Evolutionary conservation across 1,140 invertebrate genomes (phyloP).

Genomic region (Arion vulgaris): DNA sequence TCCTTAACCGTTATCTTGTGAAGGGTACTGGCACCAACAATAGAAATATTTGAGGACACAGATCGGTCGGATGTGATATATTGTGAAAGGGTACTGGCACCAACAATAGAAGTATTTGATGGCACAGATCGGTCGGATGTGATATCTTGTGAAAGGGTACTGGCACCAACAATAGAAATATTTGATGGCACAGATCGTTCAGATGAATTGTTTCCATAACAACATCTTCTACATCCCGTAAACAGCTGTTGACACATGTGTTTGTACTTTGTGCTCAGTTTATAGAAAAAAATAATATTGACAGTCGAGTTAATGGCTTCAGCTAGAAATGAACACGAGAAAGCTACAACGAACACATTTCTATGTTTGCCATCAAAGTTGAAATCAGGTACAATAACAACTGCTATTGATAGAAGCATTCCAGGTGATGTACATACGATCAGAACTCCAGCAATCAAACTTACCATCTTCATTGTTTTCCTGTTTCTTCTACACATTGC

Average conservation of each 20-base stretch:
- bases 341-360: not conserved
- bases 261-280: slow-evolving; percentile 7
- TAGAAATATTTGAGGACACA: too few relatives aligned
- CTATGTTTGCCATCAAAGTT: not conserved
- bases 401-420: not conserved
- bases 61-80: too few relatives aligned
- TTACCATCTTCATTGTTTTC: not conserved
- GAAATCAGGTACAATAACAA: not conserved
- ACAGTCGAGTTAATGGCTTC: not conserved
- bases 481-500: not conserved
- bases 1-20: too few relatives aligned
- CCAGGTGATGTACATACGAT: not conserved
- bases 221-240: not conserved
- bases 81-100: too few relatives aligned
- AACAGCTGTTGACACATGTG: not conserved
- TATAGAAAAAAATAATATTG: slow-evolving; percentile 15
- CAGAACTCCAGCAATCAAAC: not conserved
- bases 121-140: too few relatives aligned
- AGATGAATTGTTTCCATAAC: too few relatives aligned
- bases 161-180: too few relatives aligned
- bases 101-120: too few relatives aligned
- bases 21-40: too few relatives aligned
- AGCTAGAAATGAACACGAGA: not conserved
- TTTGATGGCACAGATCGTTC: too few relatives aligned
- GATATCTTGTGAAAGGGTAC: too few relatives aligned